phyloP scores from a whole-genome alignment of 92 coral and sea anemone genomes.

The Zoanthus solanderi region DNA sequence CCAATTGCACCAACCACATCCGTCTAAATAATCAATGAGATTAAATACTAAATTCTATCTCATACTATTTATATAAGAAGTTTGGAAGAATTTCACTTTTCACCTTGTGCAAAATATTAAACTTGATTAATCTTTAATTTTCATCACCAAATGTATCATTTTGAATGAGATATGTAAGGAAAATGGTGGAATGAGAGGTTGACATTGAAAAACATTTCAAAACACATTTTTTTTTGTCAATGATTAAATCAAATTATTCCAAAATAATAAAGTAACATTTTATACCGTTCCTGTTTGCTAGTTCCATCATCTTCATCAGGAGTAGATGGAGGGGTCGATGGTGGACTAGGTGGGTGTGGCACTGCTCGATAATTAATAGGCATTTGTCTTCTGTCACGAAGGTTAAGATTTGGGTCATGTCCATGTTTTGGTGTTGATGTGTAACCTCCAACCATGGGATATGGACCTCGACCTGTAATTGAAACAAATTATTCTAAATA shows the following conservation, averaged over 20 bases:
- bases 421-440: slow-evolving; percentile 86
- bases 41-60: no score
- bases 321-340: slow-evolving; percentile 84
- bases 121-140: no score
- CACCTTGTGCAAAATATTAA: no score
- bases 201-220: no score
- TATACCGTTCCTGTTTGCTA: slow-evolving; percentile 54
- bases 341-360: slow-evolving; percentile 85
- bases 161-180: no score
- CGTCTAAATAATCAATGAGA: no score
- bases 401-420: slow-evolving; percentile 66
- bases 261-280: not conserved
- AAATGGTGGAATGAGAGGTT: no score
- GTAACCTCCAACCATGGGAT: slow-evolving; percentile 79
- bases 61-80: no score
- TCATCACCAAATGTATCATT: no score
- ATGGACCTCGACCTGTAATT: slow-evolving; percentile 72
- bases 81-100: no score
- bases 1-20: no score
- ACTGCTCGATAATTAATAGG: slow-evolving; percentile 65
- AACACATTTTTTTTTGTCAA: no score
- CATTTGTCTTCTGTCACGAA: slow-evolving; percentile 51
- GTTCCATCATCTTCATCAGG: slow-evolving; percentile 80
- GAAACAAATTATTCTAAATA: not conserved
- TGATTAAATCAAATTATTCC: not conserved